Base-by-base conservation (phyloP, 1,140 invertebrate genomes). In the Drosophila pseudoananassae region DNA sequence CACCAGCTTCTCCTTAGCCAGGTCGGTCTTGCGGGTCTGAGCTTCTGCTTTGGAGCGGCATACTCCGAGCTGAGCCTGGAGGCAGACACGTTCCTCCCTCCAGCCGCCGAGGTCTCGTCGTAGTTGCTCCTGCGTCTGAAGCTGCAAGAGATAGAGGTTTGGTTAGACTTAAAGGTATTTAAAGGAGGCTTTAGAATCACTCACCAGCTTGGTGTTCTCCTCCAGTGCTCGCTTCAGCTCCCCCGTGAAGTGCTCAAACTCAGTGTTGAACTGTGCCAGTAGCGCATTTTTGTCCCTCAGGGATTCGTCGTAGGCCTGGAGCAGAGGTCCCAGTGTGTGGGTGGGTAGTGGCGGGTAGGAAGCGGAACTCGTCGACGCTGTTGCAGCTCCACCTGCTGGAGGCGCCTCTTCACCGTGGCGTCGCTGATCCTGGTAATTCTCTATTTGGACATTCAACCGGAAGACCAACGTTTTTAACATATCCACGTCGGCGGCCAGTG, bases 391-490 rank as follows among this genome's bases (percentile, higher is more conserved):
- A 7, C 31, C 45, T 71, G n/a, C 56, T 0, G 65, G 6, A 1
- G 76, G 14, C 23, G 43, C 47, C 50, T 75, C 78, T 55, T 73
- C 69, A 2, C 55, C 52, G 1, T 47, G 61, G 4, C 73, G 63
- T 40, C 76, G 55, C 50, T 54, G 94, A 64, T 95, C 94, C 90
- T 95, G 95, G 87, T 95, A 95, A 23, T 92, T 92, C 79, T 95
- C 94, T 36, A 96, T 91, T 78, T 96, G 95, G 15, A 94, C 92
- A 79, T 96, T 96, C 29, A 96, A 90, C 7, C 94, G 93, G 50
- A 94, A 95, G 59, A 96, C 93, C 0, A 96, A 92, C 40, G 93
- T 94, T 90, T 96, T 96, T 3, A 95, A 80, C 91, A 96, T 93
- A 15, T 92, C 89, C 38, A 95, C 90, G 82, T 96, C 95, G 76